Conservation (phyloP, 2,113 vertebrate genomes). For the Barnardius zonarius region DNA sequence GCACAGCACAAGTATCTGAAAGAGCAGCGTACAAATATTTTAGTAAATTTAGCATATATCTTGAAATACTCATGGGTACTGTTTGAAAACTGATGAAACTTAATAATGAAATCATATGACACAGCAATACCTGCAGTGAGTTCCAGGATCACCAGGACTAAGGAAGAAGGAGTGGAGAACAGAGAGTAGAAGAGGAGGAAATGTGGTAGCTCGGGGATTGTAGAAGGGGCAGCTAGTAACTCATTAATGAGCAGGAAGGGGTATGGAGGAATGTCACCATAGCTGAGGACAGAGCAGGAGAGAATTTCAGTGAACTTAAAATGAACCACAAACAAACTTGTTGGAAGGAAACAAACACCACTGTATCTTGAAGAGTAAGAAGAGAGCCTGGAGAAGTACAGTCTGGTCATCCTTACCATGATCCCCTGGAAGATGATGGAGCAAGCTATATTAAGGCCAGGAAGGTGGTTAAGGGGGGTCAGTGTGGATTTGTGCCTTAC, state of each 20-base stretch:
- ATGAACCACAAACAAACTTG: neutral
- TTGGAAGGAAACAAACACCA: neutral
- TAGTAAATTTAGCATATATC: neutral
- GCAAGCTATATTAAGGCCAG: neutral
- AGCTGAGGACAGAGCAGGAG: neutral
- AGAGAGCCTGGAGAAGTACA: neutral
- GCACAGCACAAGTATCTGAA: neutral
- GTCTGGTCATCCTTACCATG: neutral
- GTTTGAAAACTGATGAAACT: neutral
- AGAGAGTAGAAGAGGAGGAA: neutral
- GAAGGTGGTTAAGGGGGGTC: neutral
- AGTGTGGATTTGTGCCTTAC: neutral
- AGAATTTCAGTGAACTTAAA: neutral
- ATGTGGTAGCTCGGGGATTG: neutral
- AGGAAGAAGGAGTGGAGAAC: neutral
- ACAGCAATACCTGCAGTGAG: neutral
- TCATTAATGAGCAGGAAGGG: neutral
- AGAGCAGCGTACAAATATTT: neutral
- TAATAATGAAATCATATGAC: neutral
- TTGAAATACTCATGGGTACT: neutral
- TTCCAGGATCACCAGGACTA: neutral
- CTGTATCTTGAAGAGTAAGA: neutral
- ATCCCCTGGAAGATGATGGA: neutral
- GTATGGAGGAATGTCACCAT: accelerated
- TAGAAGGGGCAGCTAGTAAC: neutral